These are phyloP conservation scores for Tubulanus polymorphus DNA, from an alignment of 2,888 invertebrate genomes.

Conservation along the genomic window DNA sequence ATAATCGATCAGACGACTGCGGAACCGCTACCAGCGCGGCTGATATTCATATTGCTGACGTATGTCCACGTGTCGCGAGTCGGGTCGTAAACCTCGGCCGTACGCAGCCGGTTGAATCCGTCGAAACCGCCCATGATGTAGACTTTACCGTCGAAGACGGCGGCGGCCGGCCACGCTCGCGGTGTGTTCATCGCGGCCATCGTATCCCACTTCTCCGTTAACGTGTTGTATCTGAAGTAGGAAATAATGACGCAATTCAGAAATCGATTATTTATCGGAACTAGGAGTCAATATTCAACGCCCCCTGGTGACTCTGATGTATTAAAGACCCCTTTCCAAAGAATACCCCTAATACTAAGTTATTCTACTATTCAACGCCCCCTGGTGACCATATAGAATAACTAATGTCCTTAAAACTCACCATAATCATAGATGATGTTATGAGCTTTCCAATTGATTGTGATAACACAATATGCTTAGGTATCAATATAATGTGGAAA, in stretches of 20 bases:
- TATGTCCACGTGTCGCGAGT: slow-evolving; percentile 72
- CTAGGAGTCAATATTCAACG: too few species aligned
- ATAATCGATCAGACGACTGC: slow-evolving; percentile 64
- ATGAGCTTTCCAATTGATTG: too few species aligned
- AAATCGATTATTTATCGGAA: too few species aligned
- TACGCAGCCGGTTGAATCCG: slow-evolving; percentile 87
- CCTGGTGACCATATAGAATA: too few species aligned
- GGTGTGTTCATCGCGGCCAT: slow-evolving; percentile 45
- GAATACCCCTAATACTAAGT: background rate
- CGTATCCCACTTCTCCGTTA: slow-evolving; percentile 46
- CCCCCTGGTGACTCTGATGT: too few species aligned
- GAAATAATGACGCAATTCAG: too few species aligned
- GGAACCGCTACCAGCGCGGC: slow-evolving; percentile 89
- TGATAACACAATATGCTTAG: too few species aligned
- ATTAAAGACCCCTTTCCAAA: too few species aligned
- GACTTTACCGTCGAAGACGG: slow-evolving; percentile 42
- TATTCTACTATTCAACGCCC: too few species aligned
- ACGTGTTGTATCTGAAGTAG: slow-evolving; percentile 39
- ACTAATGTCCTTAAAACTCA: too few species aligned
- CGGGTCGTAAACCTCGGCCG: slow-evolving; percentile 82
- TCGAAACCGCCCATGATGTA: slow-evolving; percentile 79
- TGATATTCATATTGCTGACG: slow-evolving; percentile 78
- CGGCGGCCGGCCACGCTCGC: slow-evolving; percentile 46
- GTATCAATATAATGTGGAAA: too few species aligned
- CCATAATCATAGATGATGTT: too few species aligned